phyloP scores from a whole-genome alignment of 2,888 invertebrate genomes.

The Harmothoe impar region DNA sequence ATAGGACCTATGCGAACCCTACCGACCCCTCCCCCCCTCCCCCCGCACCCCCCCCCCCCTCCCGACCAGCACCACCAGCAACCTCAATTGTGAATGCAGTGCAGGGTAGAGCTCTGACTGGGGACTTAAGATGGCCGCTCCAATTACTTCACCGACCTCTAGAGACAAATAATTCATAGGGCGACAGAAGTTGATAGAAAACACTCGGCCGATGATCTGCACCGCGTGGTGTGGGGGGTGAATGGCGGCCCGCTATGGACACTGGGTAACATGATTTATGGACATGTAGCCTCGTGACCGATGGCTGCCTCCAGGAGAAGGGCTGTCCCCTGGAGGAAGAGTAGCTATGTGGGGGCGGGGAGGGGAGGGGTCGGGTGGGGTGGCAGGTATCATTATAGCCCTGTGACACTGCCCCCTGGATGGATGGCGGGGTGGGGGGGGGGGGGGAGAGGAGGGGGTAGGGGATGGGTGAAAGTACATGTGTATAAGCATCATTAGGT shows the following conservation, averaged over 20 bases:
- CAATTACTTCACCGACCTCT: conserved; percentile 35
- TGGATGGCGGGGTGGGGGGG: not conserved
- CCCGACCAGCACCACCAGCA: not conserved
- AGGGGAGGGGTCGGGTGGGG: not conserved
- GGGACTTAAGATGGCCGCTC: conserved; percentile 61
- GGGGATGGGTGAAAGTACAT: not conserved
- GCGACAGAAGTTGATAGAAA: conserved; percentile 61
- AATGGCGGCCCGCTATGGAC: not conserved
- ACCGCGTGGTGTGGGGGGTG: not conserved
- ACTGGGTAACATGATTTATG: conserved; percentile 28
- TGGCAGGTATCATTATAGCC: not conserved
- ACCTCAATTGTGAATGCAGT: not conserved
- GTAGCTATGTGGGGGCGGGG: not conserved
- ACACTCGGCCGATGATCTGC: conserved; percentile 59
- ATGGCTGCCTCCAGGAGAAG: no score
- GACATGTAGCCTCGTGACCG: not conserved
- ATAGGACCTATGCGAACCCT: not conserved
- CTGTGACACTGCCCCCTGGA: no score
- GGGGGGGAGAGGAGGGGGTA: not conserved
- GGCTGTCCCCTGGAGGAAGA: not conserved
- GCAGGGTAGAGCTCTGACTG: conserved; percentile 38
- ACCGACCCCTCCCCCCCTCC: not conserved
- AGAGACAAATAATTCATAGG: conserved; percentile 59
- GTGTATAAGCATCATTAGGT: no score
- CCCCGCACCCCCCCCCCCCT: not conserved